Conservation (phyloP, 30 jellyfish, hydroid and myxozoan genomes). For the Hydractinia symbiolongicarpus region DNA sequence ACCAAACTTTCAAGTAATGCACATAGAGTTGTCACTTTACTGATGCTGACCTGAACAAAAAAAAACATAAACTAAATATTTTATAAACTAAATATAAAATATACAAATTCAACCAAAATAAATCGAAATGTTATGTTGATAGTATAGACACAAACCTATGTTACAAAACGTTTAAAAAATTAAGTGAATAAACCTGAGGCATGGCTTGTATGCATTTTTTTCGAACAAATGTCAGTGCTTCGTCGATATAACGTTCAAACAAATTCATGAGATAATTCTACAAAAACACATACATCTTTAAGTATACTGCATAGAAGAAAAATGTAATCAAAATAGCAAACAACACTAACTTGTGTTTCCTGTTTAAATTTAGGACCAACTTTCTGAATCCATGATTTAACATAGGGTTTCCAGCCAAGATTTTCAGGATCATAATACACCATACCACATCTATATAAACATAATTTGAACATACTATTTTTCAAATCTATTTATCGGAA, state of each 20-base stretch:
- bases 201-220: constrained; percentile 84
- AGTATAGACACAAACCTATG: neutral
- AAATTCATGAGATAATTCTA: constrained; percentile 68
- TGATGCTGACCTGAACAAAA: constrained; percentile 58
- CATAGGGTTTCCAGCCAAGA: constrained; percentile 86
- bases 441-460: constrained; percentile 80
- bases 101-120: neutral
- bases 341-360: constrained; percentile 64
- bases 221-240: constrained; percentile 50
- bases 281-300: neutral
- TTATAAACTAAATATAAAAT: neutral
- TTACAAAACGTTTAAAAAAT: neutral
- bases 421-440: constrained; percentile 77
- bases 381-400: constrained; percentile 82
- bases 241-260: constrained; percentile 67
- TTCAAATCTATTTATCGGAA: too few species aligned
- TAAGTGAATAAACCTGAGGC: constrained; percentile 48
- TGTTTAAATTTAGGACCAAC: constrained; percentile 60
- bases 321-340: neutral
- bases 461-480: too few species aligned
- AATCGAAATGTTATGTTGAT: neutral
- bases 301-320: neutral
- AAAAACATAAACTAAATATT: neutral
- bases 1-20: constrained; percentile 62
- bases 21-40: constrained; percentile 84